Conservation (phyloP, 2,888 invertebrate species). For the Drosophila affinis region DNA sequence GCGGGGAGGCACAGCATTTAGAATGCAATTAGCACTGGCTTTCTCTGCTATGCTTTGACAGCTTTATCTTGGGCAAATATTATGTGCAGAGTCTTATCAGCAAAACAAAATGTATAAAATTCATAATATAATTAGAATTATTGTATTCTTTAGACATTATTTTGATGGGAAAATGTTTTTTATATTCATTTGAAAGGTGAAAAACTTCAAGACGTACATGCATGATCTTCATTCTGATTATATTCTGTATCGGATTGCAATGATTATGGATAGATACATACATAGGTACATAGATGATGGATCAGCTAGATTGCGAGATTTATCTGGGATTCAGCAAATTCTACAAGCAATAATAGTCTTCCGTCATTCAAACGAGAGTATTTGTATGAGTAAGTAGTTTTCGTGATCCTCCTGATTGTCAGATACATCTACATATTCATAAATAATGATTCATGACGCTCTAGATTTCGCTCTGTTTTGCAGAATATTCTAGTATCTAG, state of each 20-base stretch:
- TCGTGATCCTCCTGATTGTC: not conserved
- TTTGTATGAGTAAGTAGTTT: too few relatives aligned
- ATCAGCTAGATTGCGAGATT: not conserved
- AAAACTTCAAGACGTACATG: not conserved
- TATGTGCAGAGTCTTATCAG: conserved; percentile 22
- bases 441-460: not conserved
- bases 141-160: not conserved
- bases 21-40: conserved; percentile 23
- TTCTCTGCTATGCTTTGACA: conserved; percentile 10
- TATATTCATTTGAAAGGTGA: not conserved
- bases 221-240: not conserved
- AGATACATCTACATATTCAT: not conserved
- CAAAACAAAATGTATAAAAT: too few relatives aligned
- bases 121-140: not conserved
- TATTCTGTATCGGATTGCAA: not conserved
- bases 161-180: not conserved
- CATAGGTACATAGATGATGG: not conserved
- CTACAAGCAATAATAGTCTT: too few relatives aligned
- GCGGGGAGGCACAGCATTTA: conserved; percentile 2
- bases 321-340: not conserved
- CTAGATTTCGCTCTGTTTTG: not conserved
- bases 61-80: conserved; percentile 16
- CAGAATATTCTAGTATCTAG: not conserved
- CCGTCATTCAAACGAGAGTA: too few relatives aligned
- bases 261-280: not conserved